phyloP scores from a whole-genome alignment of 2,113 vertebrate genomes.

The Neopipo cinnamomea region DNA sequence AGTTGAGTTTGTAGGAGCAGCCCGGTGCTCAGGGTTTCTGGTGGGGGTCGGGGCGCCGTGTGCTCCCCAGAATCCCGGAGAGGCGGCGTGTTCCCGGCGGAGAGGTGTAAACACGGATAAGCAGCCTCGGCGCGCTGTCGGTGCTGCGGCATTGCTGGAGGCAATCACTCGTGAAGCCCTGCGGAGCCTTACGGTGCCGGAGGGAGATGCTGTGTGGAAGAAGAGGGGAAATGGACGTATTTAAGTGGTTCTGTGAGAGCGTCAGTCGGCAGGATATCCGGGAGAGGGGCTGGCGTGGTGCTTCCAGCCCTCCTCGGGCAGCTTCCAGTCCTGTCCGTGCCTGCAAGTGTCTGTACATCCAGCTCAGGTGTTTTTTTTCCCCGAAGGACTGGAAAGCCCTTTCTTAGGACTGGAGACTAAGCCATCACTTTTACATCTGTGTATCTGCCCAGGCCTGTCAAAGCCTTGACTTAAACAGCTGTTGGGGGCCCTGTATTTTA shows the following conservation, averaged over 20 bases:
- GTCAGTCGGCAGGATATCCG: neutral
- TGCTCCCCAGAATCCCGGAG: neutral
- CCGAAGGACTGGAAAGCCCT: neutral
- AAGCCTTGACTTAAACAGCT: neutral
- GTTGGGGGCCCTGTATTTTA: neutral
- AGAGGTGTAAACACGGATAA: neutral
- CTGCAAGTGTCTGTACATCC: neutral
- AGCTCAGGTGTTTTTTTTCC: neutral
- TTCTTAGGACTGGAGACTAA: neutral
- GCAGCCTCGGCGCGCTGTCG: too few relatives aligned
- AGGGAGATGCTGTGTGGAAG: neutral
- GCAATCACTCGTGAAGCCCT: too few relatives aligned
- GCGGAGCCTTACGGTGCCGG: too few relatives aligned
- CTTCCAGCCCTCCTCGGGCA: neutral
- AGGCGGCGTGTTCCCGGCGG: neutral
- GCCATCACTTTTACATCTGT: neutral
- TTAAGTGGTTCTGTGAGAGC: neutral
- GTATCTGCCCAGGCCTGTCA: neutral
- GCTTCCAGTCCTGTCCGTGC: neutral
- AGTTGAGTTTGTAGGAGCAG: neutral
- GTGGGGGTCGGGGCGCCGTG: neutral
- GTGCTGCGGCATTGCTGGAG: neutral
- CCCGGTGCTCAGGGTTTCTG: neutral
- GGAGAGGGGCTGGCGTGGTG: neutral
- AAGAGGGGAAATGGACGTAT: too few relatives aligned